Conservation (phyloP, 2,888 invertebrate species). For the Nineta flava region DNA sequence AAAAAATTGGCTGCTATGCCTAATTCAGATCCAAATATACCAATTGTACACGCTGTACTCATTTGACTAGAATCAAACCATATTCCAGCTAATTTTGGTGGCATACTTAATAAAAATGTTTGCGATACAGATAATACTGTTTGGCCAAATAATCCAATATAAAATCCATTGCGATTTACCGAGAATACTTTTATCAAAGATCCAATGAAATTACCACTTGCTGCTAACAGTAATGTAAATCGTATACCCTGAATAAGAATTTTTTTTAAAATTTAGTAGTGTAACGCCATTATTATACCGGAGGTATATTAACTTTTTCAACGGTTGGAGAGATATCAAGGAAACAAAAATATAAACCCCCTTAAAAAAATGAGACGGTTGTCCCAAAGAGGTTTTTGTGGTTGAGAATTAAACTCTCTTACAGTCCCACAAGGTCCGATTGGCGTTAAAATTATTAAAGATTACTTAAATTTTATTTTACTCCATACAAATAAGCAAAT, state of each 20-base stretch:
- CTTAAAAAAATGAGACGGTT: no score
- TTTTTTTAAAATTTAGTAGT: no score
- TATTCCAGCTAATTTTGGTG: slow-evolving; percentile 48
- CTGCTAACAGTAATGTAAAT: background rate
- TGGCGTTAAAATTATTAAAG: no score
- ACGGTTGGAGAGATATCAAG: no score
- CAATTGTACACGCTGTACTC: slow-evolving; percentile 52
- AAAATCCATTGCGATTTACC: slow-evolving; percentile 40
- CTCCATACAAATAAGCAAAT: no score
- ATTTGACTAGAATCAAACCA: slow-evolving; percentile 52
- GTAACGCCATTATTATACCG: no score
- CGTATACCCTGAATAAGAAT: background rate
- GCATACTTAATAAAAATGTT: slow-evolving; percentile 48
- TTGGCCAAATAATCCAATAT: slow-evolving; percentile 43
- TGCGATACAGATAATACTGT: slow-evolving; percentile 37
- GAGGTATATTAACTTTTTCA: no score
- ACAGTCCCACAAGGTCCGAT: no score
- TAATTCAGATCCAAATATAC: slow-evolving; percentile 59
- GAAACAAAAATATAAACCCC: no score
- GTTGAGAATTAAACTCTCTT: no score
- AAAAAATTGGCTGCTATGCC: slow-evolving; percentile 55
- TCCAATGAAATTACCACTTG: slow-evolving; percentile 35
- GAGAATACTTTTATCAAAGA: slow-evolving; percentile 44
- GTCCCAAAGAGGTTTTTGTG: no score
- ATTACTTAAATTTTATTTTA: no score